Conservation (phyloP, 2,888 invertebrate genomes). For the Hecatera dysodea region DNA sequence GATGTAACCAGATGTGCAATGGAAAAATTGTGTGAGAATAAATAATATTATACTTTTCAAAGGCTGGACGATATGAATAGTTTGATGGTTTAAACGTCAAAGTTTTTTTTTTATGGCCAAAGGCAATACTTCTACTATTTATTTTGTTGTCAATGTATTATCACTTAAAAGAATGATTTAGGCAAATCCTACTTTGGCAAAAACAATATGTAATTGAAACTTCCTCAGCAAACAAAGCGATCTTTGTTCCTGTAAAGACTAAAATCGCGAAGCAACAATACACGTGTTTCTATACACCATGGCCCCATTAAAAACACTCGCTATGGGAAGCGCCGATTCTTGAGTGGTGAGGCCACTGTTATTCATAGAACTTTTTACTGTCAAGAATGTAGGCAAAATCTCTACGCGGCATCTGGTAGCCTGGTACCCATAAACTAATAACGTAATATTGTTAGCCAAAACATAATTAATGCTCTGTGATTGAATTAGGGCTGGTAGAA, state of each 20-base stretch:
- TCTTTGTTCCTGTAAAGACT: background rate
- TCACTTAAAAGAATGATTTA: too few relatives aligned
- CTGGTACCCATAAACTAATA: slow-evolving; percentile 14
- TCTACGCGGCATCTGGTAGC: slow-evolving; percentile 19
- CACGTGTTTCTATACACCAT: slow-evolving; percentile 2
- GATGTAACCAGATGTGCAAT: too few relatives aligned
- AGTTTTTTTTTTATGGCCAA: background rate
- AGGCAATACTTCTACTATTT: background rate
- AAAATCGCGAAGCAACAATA: background rate
- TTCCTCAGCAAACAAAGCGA: background rate
- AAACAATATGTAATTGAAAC: background rate
- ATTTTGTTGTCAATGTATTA: background rate
- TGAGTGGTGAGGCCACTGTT: slow-evolving; percentile 20
- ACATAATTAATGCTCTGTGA: slow-evolving; percentile 1
- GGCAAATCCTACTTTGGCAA: too few relatives aligned
- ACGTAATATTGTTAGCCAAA: background rate
- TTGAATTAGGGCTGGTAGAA: background rate
- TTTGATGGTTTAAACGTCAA: background rate
- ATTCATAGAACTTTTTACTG: slow-evolving; percentile 40
- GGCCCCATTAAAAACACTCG: slow-evolving; percentile 36
- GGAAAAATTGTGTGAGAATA: too few relatives aligned
- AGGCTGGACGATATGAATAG: background rate
- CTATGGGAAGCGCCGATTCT: slow-evolving; percentile 44
- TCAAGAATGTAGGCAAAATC: slow-evolving; percentile 31
- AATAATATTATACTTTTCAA: background rate